A percentile compares a stretch with the other conserved stretches of the same genome.
Evolutionary conservation across 2,797 vertebrate genomes (phyloP).

Genomic region (Pagetopsis macropterus): DNA sequence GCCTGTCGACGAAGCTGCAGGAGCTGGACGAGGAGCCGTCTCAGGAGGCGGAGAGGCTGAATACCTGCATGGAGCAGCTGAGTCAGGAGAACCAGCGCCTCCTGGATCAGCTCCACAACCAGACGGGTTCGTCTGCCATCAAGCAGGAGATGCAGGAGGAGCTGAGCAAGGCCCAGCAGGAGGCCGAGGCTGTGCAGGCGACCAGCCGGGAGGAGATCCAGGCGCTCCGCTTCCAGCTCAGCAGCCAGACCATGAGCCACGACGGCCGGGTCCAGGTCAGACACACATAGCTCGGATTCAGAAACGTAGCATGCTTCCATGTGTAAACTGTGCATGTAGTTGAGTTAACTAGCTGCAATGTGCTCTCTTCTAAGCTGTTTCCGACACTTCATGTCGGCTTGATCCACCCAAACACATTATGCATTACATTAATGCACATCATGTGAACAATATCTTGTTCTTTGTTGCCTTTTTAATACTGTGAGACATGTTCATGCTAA

Average conservation of each 20-base stretch:
- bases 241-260: conserved; percentile 83
- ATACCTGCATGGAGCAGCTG: conserved; percentile 75
- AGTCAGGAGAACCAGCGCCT: conserved; percentile 84
- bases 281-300: not conserved
- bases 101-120: conserved; percentile 75
- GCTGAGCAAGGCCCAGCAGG: conserved; percentile 75
- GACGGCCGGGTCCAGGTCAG: conserved; percentile 82
- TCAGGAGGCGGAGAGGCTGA: conserved; percentile 77
- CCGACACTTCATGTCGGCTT: not conserved
- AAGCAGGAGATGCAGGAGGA: conserved; percentile 48
- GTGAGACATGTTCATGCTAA: too few species aligned
- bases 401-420: too few species aligned
- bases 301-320: not conserved
- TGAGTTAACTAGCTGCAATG: not conserved
- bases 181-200: conserved; percentile 76
- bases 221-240: conserved; percentile 86
- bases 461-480: too few species aligned
- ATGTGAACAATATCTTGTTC: too few species aligned
- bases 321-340: not conserved
- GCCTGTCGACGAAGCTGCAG: conserved; percentile 73
- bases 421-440: too few species aligned
- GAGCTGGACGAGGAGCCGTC: conserved; percentile 77
- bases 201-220: conserved; percentile 83
- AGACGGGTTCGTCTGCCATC: conserved; percentile 52
- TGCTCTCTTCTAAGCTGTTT: not conserved